Base-by-base conservation (phyloP, 2,888 invertebrate species). In the Drosophila histrio region DNA sequence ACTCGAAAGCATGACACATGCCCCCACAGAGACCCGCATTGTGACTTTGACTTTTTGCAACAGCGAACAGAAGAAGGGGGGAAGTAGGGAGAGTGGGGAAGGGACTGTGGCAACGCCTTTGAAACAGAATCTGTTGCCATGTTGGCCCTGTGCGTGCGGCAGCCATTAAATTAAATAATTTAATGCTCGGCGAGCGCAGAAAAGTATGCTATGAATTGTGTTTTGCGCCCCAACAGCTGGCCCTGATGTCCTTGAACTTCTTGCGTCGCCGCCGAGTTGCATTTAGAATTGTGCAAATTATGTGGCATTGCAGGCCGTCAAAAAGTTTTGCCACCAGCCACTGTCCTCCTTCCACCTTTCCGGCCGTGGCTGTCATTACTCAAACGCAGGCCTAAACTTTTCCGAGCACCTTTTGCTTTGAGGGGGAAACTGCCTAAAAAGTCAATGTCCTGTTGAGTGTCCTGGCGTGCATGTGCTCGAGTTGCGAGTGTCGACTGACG, bases 371-470 rank as follows among this genome's bases (percentile, higher is more conserved):
- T 66, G 67, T 66, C 72, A 82, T 82, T 79, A 79, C 65, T 79
- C 78, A 79, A 79, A 79, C 50, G 79, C 78, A 78, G 78, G 67
- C 56, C 61, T 61, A 52, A 74, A 78, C 59, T 72, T 81, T 69
- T n/a, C 39, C 46, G 44, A 58, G 67, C 68, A 77, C 77, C 72
- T 74, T 59, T 58, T 19, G 57, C 24, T 49, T 17, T 9, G 13
- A 24, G 11, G 13, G 32, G 22, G 13, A 39, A 79, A 76, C 76
- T 68, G 72, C 67, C 79, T 79, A 64, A 67, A 70, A 79, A 80
- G 80, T 80, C 80, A 80, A 80, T 83, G 80, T 83, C 84, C 80
- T 83, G 72, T 74, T 56, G 80, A 80, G 80, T 72, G 28, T 39
- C 52, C 50, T 52, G 64, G 68, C 72, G 82, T 72, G 67, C 65